These are phyloP conservation scores for Eciton burchellii DNA, from an alignment of 1,140 invertebrate species.

Conservation along the genomic window DNA sequence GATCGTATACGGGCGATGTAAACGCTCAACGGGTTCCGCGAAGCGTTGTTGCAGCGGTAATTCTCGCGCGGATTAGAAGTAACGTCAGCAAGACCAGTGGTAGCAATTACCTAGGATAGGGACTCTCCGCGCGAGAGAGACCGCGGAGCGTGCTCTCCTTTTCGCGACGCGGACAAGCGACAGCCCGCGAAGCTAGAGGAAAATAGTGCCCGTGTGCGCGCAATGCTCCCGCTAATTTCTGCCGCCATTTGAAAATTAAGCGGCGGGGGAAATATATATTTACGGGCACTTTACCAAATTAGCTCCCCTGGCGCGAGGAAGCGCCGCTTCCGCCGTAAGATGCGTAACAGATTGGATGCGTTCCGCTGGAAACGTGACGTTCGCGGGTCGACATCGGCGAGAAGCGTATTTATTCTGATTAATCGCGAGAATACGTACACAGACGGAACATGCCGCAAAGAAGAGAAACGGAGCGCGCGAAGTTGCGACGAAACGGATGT, in stretches of 20 bases:
- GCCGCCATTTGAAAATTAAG: constrained; percentile 57
- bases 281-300: constrained; percentile 56
- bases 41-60: constrained; percentile 14
- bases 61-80: constrained; percentile 41
- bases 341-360: constrained; percentile 11
- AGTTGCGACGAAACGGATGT: background rate
- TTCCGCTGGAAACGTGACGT: background rate
- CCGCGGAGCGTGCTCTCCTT: constrained; percentile 7
- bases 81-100: background rate
- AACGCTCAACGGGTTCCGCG: background rate
- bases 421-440: background rate
- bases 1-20: constrained; percentile 32
- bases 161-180: constrained; percentile 29
- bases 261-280: constrained; percentile 36
- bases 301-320: constrained; percentile 3
- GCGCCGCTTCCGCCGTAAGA: background rate
- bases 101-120: constrained; percentile 32
- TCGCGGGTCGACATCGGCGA: constrained; percentile 6
- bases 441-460: background rate
- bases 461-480: constrained; percentile 2
- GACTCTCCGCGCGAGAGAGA: background rate
- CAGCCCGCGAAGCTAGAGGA: constrained; percentile 14
- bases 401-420: constrained; percentile 6
- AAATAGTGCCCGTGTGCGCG: constrained; percentile 29
- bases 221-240: constrained; percentile 49